These are phyloP conservation scores for Plusia festucae DNA, from an alignment of 2,888 invertebrate genomes.

Conservation along the genomic window DNA sequence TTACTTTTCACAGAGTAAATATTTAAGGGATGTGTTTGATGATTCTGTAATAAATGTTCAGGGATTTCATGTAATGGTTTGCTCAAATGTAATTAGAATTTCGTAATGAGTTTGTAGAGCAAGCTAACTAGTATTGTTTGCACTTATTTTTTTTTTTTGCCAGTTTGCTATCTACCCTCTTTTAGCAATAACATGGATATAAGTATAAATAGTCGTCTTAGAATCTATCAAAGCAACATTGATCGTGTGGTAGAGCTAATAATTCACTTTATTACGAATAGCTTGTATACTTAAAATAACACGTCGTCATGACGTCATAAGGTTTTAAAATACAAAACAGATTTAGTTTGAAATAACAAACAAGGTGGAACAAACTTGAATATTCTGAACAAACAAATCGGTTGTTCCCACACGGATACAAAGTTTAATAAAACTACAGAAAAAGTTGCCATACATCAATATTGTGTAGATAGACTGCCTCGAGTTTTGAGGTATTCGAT, in stretches of 20 bases:
- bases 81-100: neutral
- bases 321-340: neutral
- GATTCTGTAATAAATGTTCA: slow-evolving; percentile 19
- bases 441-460: slow-evolving; percentile 8
- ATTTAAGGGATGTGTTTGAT: slow-evolving; percentile 15
- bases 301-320: neutral
- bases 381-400: slow-evolving; percentile 6
- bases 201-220: slow-evolving; percentile 14
- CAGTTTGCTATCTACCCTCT: slow-evolving; percentile 12
- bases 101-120: neutral
- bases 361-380: slow-evolving; percentile 7
- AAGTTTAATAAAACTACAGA: slow-evolving; percentile 9
- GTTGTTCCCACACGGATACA: neutral
- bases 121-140: neutral
- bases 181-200: slow-evolving; percentile 26
- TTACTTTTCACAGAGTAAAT: slow-evolving; percentile 32
- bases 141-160: too few relatives aligned
- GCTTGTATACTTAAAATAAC: neutral
- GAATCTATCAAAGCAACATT: slow-evolving; percentile 46
- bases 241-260: slow-evolving; percentile 22
- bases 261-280: too few relatives aligned
- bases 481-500: slow-evolving; percentile 5
- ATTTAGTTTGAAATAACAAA: slow-evolving; percentile 8
- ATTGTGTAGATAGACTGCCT: neutral
- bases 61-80: neutral